A percentile compares a stretch with the other conserved stretches of the same genome.
Evolutionary conservation across 2,113 vertebrate genomes (phyloP).

Genomic region (Illadopsis cleaveri): DNA sequence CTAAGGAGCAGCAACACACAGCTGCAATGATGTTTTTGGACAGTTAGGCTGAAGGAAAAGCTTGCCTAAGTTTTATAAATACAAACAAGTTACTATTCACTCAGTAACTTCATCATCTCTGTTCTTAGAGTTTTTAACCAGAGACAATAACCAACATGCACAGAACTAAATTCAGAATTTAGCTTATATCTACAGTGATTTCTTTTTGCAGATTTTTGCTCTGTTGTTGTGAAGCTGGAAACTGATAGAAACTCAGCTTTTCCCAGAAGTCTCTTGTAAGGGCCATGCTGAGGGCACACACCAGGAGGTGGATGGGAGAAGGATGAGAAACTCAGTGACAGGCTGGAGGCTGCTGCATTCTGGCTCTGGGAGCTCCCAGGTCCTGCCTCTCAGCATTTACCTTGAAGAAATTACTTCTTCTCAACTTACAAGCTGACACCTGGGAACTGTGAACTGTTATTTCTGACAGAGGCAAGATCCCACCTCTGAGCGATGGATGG

Average conservation of each 20-base stretch:
- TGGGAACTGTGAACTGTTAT: neutral
- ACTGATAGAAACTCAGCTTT: neutral
- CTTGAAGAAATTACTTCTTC: neutral
- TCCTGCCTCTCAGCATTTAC: neutral
- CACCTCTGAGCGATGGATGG: neutral
- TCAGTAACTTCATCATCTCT: neutral
- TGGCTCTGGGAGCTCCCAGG: neutral
- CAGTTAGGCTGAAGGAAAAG: neutral
- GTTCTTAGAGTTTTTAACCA: neutral
- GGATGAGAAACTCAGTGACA: neutral
- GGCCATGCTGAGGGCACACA: neutral
- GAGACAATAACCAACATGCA: neutral
- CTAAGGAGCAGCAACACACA: neutral
- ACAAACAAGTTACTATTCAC: neutral
- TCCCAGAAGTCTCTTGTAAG: neutral
- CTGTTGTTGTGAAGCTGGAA: neutral
- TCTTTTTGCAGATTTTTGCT: neutral
- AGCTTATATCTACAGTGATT: neutral
- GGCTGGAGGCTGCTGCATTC: neutral
- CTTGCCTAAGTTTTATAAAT: neutral
- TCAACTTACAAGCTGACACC: neutral
- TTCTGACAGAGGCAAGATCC: neutral
- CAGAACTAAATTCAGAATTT: neutral
- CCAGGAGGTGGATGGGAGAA: neutral
- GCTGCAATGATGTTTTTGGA: neutral